phyloP scores from a whole-genome alignment of 2,888 invertebrate genomes.

The Stenchaetothrips biformis region DNA sequence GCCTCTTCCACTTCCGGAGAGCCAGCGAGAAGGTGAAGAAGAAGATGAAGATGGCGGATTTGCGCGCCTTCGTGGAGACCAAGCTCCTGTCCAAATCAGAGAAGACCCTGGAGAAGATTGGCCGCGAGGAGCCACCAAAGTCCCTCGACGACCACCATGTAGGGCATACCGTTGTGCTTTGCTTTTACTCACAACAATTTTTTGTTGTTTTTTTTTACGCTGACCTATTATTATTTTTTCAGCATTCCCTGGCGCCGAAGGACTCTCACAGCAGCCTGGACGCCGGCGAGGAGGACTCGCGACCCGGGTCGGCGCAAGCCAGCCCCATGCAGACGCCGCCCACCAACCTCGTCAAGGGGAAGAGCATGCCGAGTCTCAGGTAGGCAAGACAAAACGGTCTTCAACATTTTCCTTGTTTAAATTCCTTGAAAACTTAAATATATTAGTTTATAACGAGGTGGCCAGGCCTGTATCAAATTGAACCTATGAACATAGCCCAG shows the following conservation, averaged over 20 bases:
- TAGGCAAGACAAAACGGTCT: constrained; percentile 47
- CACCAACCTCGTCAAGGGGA: constrained; percentile 78
- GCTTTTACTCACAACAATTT: too few relatives aligned
- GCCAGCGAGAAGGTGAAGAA: constrained; percentile 79
- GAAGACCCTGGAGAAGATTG: constrained; percentile 84
- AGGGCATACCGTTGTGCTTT: too few relatives aligned
- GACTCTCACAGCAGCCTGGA: constrained; percentile 79
- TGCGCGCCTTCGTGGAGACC: constrained; percentile 87
- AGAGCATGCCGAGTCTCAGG: constrained; percentile 95
- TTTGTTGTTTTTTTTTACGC: too few relatives aligned
- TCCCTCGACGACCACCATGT: constrained; percentile 31
- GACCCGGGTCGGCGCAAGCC: constrained; percentile 64
- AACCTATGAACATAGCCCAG: too few relatives aligned
- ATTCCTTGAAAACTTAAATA: too few relatives aligned
- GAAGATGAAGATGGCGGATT: constrained; percentile 85
- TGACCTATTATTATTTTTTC: too few relatives aligned
- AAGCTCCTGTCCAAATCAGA: constrained; percentile 87
- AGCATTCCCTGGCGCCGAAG: constrained; percentile 46
- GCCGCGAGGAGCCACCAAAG: constrained; percentile 64
- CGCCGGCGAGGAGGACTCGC: constrained; percentile 69
- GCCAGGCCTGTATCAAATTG: too few relatives aligned
- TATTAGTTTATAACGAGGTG: too few relatives aligned
- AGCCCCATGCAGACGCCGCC: constrained; percentile 56
- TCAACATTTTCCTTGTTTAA: background rate
- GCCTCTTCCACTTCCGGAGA: constrained; percentile 52